Percentiles rank a stretch among this genome's conserved stretches.
Conservation (phyloP, 1,140 invertebrate genomes). For the Harpegnathos saltator region DNA sequence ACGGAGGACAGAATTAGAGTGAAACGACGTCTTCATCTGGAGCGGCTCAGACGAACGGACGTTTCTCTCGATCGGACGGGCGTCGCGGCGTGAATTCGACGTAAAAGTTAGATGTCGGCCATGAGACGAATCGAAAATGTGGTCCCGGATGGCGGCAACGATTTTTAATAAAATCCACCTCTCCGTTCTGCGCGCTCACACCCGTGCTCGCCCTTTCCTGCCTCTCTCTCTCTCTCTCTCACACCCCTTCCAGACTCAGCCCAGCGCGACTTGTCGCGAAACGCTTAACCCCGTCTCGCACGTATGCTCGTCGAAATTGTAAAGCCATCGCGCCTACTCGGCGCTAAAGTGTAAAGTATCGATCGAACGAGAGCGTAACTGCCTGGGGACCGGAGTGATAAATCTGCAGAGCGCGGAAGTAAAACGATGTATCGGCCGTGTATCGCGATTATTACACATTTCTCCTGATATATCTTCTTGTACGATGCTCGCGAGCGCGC, state of each 20-base stretch:
- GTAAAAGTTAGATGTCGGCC: constrained; percentile 60
- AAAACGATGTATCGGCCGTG: constrained; percentile 30
- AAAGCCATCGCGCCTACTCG: constrained; percentile 58
- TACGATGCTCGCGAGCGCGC: constrained; percentile 5
- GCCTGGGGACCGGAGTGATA: constrained; percentile 23
- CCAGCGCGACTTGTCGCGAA: constrained; percentile 48
- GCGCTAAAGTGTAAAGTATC: constrained; percentile 58
- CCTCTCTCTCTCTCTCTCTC: not conserved
- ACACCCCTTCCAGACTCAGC: not conserved
- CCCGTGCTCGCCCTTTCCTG: not conserved
- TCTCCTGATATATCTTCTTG: constrained; percentile 42
- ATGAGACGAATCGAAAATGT: constrained; percentile 59
- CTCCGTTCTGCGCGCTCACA: constrained; percentile 4
- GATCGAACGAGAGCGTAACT: constrained; percentile 34
- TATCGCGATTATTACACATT: constrained; percentile 57
- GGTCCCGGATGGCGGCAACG: constrained; percentile 60
- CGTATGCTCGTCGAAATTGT: constrained; percentile 59
- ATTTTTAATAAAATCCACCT: constrained; percentile 63
- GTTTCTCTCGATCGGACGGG: not conserved
- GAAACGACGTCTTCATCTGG: constrained; percentile 47
- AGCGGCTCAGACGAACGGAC: not conserved
- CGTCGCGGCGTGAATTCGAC: constrained; percentile 49
- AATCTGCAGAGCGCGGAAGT: constrained; percentile 28
- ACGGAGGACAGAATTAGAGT: constrained; percentile 44
- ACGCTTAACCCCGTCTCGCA: constrained; percentile 53